Conservation (phyloP, 2,113 vertebrate species). For the Coptodon bakossiorum region DNA sequence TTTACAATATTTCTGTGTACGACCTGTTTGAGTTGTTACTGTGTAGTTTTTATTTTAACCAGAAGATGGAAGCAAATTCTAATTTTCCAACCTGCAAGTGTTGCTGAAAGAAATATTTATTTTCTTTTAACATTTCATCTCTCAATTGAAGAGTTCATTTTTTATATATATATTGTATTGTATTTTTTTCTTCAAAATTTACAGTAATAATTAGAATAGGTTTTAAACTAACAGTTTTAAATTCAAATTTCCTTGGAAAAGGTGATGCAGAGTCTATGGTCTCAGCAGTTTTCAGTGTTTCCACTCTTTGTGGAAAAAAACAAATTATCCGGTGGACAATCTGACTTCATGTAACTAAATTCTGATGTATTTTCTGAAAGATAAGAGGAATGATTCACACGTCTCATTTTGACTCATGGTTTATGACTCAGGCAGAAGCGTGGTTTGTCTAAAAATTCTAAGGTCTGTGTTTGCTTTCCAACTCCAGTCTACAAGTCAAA, state of each 20-base stretch:
- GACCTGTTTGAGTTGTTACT: neutral
- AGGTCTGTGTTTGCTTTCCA: neutral
- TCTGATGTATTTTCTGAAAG: neutral
- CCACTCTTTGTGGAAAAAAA: neutral
- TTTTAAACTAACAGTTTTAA: neutral
- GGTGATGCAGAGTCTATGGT: neutral
- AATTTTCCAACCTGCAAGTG: neutral
- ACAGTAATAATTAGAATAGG: neutral
- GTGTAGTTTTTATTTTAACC: neutral
- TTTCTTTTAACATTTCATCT: neutral
- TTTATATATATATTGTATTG: accelerated
- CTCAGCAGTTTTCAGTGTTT: neutral
- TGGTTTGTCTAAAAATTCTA: neutral
- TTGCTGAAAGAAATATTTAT: neutral
- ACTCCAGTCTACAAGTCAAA: neutral
- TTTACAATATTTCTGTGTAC: neutral
- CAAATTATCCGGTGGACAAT: neutral
- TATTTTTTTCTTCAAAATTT: neutral
- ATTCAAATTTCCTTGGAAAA: neutral
- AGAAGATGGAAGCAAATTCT: conserved; percentile 14
- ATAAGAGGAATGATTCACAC: neutral
- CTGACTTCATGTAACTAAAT: neutral
- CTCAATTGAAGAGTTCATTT: neutral
- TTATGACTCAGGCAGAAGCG: neutral
- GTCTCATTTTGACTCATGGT: neutral